phyloP scores from a whole-genome alignment of 2,797 vertebrate genomes.

The Manis pentadactyla region DNA sequence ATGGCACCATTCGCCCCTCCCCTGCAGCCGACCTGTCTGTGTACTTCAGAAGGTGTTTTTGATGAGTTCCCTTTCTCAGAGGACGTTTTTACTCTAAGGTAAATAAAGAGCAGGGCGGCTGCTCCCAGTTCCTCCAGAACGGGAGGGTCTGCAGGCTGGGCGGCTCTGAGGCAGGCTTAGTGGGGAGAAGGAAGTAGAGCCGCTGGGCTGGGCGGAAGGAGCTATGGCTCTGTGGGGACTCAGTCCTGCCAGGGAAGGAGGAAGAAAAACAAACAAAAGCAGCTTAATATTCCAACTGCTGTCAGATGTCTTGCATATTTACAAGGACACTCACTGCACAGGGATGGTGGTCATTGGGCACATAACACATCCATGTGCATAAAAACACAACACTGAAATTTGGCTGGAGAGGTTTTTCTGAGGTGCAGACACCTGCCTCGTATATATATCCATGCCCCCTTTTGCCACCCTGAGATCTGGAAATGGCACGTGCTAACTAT shows the following conservation, averaged over 20 bases:
- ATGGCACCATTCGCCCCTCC: too few species aligned
- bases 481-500: not conserved
- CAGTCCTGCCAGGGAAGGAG: not conserved
- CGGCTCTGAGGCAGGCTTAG: not conserved
- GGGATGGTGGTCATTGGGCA: not conserved
- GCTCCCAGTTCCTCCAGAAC: constrained; percentile 3
- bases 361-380: not conserved
- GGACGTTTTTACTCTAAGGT: not conserved
- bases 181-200: constrained; percentile 22
- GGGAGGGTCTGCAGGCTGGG: not conserved
- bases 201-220: not conserved
- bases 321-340: not conserved
- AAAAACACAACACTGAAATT: not conserved
- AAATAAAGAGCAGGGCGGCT: constrained; percentile 21
- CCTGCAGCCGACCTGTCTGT: not conserved
- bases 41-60: not conserved
- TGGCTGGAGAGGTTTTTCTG: not conserved
- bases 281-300: not conserved
- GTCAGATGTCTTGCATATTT: not conserved
- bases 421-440: not conserved
- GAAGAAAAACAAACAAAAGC: not conserved
- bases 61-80: constrained; percentile 33
- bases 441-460: too few species aligned
- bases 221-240: not conserved
- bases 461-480: not conserved